Percentiles rank a stretch among this genome's conserved stretches.
Conservation (phyloP, 2,797 vertebrate genomes). For the Tauraco hartlaubi region DNA sequence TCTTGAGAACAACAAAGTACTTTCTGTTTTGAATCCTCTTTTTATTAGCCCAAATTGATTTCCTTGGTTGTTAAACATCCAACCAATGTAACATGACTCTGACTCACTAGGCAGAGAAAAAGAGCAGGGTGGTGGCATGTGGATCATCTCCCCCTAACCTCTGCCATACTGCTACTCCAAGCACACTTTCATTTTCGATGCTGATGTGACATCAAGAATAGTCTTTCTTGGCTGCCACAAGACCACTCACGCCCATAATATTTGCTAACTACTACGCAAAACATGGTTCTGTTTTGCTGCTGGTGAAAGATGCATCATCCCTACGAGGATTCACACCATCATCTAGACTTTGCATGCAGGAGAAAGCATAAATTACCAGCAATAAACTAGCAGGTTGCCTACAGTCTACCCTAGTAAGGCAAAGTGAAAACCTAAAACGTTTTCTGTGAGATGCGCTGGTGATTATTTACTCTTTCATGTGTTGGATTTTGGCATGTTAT, state of each 20-base stretch:
- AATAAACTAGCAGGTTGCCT: neutral
- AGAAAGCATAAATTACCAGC: neutral
- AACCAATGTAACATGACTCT: neutral
- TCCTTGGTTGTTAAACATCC: neutral
- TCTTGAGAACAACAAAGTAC: neutral
- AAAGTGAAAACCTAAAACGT: slow-evolving; percentile 2
- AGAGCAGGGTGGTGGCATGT: neutral
- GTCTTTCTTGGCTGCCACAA: neutral
- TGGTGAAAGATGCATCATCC: neutral
- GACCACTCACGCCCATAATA: neutral
- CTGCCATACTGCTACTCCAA: neutral
- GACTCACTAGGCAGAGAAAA: neutral
- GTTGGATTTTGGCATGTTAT: slow-evolving; percentile 58
- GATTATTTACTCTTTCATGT: neutral
- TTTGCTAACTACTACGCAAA: neutral
- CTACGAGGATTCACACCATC: neutral
- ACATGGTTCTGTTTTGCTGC: neutral
- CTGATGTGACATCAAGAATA: neutral
- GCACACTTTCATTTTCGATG: neutral
- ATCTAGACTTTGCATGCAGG: neutral
- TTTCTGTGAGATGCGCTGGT: slow-evolving; percentile 59
- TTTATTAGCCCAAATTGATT: neutral
- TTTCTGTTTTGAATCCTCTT: neutral
- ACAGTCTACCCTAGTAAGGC: slow-evolving; percentile 1
- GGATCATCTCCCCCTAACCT: neutral